Evolutionary conservation across 2,113 vertebrate genomes (phyloP).

Genomic region (Corythaixoides concolor): DNA sequence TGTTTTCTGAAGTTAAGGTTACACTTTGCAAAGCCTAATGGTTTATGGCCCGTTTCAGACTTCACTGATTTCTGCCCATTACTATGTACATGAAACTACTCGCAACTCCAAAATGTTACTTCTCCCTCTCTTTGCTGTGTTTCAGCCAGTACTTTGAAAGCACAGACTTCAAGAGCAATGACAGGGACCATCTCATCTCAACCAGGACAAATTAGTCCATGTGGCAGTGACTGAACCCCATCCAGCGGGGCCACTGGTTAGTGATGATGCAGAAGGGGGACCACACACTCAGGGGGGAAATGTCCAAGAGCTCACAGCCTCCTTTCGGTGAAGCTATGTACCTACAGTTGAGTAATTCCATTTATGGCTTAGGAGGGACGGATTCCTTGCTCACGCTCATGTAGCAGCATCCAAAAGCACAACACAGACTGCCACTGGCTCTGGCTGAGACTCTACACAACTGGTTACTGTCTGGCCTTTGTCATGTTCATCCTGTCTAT

Average conservation of each 20-base stretch:
- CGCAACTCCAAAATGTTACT: background rate
- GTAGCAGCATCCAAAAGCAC: background rate
- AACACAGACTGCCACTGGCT: background rate
- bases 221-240: background rate
- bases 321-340: background rate
- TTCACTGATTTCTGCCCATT: background rate
- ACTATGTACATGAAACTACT: background rate
- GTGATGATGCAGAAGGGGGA: background rate
- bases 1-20: slow-evolving; percentile 44
- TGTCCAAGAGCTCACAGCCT: background rate
- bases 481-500: background rate
- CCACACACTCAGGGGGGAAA: background rate
- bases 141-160: background rate
- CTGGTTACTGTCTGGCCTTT: background rate
- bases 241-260: background rate
- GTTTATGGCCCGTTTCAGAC: background rate
- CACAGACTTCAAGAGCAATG: background rate
- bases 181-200: background rate
- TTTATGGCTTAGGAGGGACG: background rate
- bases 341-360: background rate
- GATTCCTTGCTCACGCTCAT: background rate
- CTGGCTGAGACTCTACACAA: background rate
- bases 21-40: background rate
- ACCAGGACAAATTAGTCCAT: background rate
- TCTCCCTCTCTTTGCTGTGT: background rate